Percentiles rank a stretch among this genome's conserved stretches.
Conservation (phyloP, 2,113 vertebrate species). For the Brachyistius frenatus region DNA sequence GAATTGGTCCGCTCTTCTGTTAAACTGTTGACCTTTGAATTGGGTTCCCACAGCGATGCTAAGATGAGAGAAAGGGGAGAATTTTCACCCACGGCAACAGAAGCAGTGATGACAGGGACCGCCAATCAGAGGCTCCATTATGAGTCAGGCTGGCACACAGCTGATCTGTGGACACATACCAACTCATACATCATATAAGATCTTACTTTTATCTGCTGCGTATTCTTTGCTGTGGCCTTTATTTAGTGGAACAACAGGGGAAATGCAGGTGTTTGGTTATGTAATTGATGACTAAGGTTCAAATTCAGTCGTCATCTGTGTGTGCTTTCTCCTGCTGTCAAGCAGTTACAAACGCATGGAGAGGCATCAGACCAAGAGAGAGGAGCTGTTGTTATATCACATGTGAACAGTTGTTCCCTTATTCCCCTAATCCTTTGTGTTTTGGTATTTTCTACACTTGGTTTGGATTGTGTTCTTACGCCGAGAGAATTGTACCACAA, state of each 20-base stretch:
- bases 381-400: slow-evolving; percentile 6
- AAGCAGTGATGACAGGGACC: slow-evolving; percentile 25
- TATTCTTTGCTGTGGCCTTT: slow-evolving; percentile 20
- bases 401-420: background rate
- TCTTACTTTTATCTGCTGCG: background rate
- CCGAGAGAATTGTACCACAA: background rate
- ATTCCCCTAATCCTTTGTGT: background rate
- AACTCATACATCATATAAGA: slow-evolving; percentile 12
- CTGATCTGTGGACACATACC: slow-evolving; percentile 12
- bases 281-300: slow-evolving; percentile 56
- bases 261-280: slow-evolving; percentile 62
- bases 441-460: background rate
- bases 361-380: slow-evolving; percentile 28
- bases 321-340: slow-evolving; percentile 62
- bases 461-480: slow-evolving; percentile 12
- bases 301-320: slow-evolving; percentile 54
- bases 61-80: slow-evolving; percentile 10
- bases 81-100: slow-evolving; percentile 42
- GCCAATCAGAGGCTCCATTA: slow-evolving; percentile 31
- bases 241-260: slow-evolving; percentile 28
- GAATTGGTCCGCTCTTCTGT: slow-evolving; percentile 32
- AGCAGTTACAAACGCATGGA: slow-evolving; percentile 15
- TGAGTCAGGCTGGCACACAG: slow-evolving; percentile 38
- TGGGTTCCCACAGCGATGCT: slow-evolving; percentile 27
- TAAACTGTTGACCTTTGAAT: slow-evolving; percentile 31